phyloP scores from a whole-genome alignment of 2,113 vertebrate species.

The Ondatra zibethicus region DNA sequence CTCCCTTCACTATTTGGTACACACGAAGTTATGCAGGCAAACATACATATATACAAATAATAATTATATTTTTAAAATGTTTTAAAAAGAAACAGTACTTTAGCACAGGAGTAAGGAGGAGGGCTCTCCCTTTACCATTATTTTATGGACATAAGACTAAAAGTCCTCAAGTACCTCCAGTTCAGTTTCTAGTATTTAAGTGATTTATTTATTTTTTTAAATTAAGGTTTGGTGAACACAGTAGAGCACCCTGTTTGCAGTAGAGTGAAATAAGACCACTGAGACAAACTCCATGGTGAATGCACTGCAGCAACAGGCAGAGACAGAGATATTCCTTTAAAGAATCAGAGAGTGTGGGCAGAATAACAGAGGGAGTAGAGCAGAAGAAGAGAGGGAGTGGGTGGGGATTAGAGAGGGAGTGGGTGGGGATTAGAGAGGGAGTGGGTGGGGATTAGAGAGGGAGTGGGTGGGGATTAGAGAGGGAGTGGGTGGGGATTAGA shows the following conservation, averaged over 20 bases:
- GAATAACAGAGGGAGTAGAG: neutral
- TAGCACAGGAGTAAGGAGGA: neutral
- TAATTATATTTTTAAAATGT: neutral
- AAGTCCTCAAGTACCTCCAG: neutral
- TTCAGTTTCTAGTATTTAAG: neutral
- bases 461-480: too few species aligned
- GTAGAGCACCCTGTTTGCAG: neutral
- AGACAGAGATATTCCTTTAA: neutral
- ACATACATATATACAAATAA: neutral
- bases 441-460: too few species aligned
- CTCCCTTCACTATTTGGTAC: neutral
- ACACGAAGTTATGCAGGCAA: neutral
- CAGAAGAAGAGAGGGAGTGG: neutral
- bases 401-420: too few species aligned
- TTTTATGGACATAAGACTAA: neutral
- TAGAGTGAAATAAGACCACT: neutral
- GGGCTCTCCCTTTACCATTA: neutral
- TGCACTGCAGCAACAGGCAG: neutral
- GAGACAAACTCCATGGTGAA: neutral
- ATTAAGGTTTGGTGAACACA: neutral
- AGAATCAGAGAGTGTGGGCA: neutral
- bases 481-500: neutral
- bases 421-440: too few species aligned
- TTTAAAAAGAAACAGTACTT: neutral
- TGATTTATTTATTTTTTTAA: neutral